Conservation (phyloP, 2,113 vertebrate genomes). For the Cinclus cinclus region DNA sequence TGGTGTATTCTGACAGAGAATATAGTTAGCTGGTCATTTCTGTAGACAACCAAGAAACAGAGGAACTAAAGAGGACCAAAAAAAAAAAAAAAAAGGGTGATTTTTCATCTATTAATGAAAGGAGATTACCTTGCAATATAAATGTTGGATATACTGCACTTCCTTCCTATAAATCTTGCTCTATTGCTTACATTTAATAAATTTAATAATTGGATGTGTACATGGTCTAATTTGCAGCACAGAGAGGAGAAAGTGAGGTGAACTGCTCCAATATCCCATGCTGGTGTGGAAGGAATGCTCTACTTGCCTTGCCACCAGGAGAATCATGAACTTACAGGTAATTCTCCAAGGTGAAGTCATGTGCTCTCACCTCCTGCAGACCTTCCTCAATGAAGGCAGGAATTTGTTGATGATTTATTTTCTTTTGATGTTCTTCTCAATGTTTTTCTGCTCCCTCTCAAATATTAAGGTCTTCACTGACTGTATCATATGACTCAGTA, state of each 20-base stretch:
- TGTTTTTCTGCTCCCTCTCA: not conserved
- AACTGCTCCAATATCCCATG: not conserved
- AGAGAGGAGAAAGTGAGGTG: not conserved
- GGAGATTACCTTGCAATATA: not conserved
- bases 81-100: too few relatives aligned
- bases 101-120: not conserved
- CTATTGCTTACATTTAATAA: not conserved
- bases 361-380: not conserved
- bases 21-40: not conserved
- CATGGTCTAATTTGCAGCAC: rapidly evolving
- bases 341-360: not conserved
- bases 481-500: not conserved
- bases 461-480: not conserved
- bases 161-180: not conserved
- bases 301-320: not conserved
- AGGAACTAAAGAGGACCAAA: not conserved
- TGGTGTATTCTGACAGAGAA: not conserved
- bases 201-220: not conserved
- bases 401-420: not conserved
- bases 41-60: not conserved
- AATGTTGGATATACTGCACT: not conserved
- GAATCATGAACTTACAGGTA: not conserved
- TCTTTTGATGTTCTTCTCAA: not conserved
- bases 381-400: not conserved
- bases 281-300: not conserved